Conservation (phyloP, 1,140 invertebrate species). For the Aphelenchoides besseyi region DNA sequence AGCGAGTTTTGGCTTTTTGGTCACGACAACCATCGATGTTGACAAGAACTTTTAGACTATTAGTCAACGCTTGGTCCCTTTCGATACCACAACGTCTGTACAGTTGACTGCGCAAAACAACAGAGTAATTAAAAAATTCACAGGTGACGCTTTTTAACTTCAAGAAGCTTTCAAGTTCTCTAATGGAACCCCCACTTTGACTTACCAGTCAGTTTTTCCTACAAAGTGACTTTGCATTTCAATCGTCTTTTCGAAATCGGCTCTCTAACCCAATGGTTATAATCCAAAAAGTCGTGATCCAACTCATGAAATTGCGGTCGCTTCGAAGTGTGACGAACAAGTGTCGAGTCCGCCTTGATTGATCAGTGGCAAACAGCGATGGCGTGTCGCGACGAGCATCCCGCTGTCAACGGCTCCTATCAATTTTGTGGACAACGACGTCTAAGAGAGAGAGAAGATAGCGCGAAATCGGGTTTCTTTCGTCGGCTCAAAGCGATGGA, state of each 20-base stretch:
- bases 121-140: background rate
- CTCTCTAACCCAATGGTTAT: too few relatives aligned
- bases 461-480: background rate
- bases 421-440: background rate
- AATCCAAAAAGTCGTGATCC: too few relatives aligned
- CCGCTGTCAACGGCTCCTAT: background rate
- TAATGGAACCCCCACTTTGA: too few relatives aligned
- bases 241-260: background rate
- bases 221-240: background rate
- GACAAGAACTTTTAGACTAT: background rate
- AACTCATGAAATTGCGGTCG: slow-evolving; percentile 2
- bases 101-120: background rate
- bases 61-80: background rate
- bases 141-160: background rate
- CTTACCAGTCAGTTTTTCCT: too few relatives aligned
- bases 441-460: background rate
- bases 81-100: background rate
- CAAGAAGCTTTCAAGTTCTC: background rate
- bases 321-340: background rate
- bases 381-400: background rate
- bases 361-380: background rate
- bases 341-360: background rate
- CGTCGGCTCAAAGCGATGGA: too few relatives aligned
- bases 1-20: too few relatives aligned
- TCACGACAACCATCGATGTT: too few relatives aligned